A percentile compares a stretch with the other conserved stretches of the same genome.
These are phyloP conservation scores for Augochlorella aurata DNA, from an alignment of 2,888 invertebrate genomes.

Conservation along the genomic window DNA sequence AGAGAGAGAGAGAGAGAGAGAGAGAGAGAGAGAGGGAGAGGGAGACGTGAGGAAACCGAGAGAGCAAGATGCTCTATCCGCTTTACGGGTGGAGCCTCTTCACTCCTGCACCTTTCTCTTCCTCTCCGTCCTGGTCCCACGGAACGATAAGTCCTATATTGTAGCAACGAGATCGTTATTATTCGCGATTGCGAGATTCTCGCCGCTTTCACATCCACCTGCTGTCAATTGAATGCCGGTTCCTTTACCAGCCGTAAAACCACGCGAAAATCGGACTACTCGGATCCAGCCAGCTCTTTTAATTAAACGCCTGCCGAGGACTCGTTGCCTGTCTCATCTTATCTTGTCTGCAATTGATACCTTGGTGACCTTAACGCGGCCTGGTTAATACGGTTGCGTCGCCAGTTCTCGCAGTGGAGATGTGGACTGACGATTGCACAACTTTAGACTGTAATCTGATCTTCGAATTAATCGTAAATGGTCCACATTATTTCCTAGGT, in stretches of 20 bases:
- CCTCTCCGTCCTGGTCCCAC: slow-evolving; percentile 21
- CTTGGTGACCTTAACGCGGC: background rate
- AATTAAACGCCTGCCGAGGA: background rate
- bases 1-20: background rate
- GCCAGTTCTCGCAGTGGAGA: background rate
- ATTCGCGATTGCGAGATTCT: slow-evolving; percentile 52
- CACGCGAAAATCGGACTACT: slow-evolving; percentile 3
- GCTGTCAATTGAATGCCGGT: slow-evolving; percentile 35
- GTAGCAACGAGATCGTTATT: slow-evolving; percentile 43
- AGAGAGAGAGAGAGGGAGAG: background rate
- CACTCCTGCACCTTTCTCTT: slow-evolving; percentile 25
- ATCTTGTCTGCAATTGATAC: background rate
- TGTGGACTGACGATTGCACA: too few relatives aligned
- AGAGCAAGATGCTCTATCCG: slow-evolving; percentile 47
- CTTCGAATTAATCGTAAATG: too few relatives aligned
- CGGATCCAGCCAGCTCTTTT: background rate
- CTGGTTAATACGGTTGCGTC: background rate
- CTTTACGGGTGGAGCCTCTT: slow-evolving; percentile 51
- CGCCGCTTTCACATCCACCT: slow-evolving; percentile 35
- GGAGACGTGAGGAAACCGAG: background rate
- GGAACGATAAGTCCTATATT: slow-evolving; percentile 30
- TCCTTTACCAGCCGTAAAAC: slow-evolving; percentile 9
- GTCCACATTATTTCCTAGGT: too few relatives aligned
- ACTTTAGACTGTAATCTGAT: too few relatives aligned
- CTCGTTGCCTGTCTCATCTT: background rate